Evolutionary conservation across 1,140 invertebrate species (phyloP).

Genomic region (Meloidogyne floridensis): DNA sequence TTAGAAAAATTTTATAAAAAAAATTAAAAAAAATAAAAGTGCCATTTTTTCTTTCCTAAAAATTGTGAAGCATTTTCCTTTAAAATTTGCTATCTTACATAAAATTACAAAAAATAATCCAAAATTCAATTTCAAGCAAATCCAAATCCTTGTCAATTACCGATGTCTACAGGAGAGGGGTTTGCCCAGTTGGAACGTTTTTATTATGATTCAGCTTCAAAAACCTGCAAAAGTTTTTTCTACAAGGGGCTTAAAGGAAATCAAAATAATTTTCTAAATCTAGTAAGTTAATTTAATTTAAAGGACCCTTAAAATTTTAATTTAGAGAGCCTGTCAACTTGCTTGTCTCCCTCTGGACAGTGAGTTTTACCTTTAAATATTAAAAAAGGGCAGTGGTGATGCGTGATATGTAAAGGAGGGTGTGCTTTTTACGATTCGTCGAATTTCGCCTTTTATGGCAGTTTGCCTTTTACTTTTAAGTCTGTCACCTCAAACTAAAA

Average conservation of each 20-base stretch:
- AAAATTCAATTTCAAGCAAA: constrained; percentile 44
- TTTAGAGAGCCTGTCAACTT: constrained; percentile 60
- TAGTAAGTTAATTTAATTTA: constrained; percentile 35
- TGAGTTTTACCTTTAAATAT: background rate
- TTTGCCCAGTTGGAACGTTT: constrained; percentile 61
- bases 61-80: no score
- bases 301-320: background rate
- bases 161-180: constrained; percentile 65
- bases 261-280: constrained; percentile 67
- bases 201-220: constrained; percentile 66
- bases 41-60: no score
- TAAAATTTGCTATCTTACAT: no score
- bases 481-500: no score
- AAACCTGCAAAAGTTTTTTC: constrained; percentile 66
- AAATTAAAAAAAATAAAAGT: no score
- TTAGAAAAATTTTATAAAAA: no score
- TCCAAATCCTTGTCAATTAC: constrained; percentile 60
- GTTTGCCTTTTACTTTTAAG: no score
- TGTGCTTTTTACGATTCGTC: no score
- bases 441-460: no score
- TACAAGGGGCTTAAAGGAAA: constrained; percentile 69
- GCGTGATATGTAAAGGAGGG: no score
- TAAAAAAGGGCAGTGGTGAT: no score
- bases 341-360: constrained; percentile 63
- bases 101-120: background rate